Conservation (phyloP, 2,797 vertebrate species). For the Synaphobranchus kaupii region DNA sequence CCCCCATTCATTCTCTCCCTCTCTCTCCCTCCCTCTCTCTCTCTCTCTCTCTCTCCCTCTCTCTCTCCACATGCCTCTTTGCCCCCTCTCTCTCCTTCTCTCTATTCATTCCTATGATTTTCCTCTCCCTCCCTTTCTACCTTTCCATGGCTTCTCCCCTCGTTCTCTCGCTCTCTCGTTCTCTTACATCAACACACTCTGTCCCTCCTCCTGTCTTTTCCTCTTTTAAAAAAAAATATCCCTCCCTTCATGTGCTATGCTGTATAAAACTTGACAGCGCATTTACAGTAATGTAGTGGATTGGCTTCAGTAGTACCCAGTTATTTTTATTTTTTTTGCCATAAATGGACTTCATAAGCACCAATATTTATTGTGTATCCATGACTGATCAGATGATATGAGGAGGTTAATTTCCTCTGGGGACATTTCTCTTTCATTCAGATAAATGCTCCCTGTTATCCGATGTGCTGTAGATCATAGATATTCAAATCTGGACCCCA, state of each 20-base stretch:
- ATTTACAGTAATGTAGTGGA: background rate
- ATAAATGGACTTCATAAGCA: background rate
- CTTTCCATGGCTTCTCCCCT: constrained; percentile 24
- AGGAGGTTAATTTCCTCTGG: background rate
- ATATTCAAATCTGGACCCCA: too few relatives aligned
- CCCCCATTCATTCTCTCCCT: constrained; percentile 16
- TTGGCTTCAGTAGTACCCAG: background rate
- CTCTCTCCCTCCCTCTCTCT: constrained; percentile 5
- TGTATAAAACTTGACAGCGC: background rate
- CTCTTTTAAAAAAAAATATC: too few relatives aligned
- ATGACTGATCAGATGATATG: background rate
- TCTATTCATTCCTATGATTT: background rate
- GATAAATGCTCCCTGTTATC: background rate
- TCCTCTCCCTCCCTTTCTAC: constrained; percentile 5
- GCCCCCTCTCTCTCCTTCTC: background rate
- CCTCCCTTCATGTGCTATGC: background rate
- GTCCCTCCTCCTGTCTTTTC: constrained; percentile 42
- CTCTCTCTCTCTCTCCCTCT: background rate
- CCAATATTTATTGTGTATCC: background rate
- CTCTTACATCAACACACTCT: constrained; percentile 36
- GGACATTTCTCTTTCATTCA: background rate
- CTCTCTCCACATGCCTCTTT: constrained; percentile 32
- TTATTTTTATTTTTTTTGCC: background rate
- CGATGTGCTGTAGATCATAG: too few relatives aligned
- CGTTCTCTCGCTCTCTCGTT: background rate